phyloP scores from a whole-genome alignment of 2,113 vertebrate genomes.

The Petromus typicus region DNA sequence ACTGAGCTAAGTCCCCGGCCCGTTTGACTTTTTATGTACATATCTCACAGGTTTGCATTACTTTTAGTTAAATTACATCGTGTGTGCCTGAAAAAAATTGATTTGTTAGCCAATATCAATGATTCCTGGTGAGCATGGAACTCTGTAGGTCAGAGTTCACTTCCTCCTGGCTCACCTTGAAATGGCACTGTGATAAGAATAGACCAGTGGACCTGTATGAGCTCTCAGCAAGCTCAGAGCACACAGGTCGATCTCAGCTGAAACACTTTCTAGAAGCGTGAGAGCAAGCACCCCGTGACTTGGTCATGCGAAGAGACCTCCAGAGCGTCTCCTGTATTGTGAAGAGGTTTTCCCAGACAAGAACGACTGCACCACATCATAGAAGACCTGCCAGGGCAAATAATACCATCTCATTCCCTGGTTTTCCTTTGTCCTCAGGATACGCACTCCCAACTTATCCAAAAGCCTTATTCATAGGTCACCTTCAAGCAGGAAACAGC shows the following conservation, averaged over 20 bases:
- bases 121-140: not conserved
- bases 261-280: not conserved
- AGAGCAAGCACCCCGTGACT: not conserved
- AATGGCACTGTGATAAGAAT: not conserved
- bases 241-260: not conserved
- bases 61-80: constrained; percentile 31
- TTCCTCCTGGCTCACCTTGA: not conserved
- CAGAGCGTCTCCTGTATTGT: not conserved
- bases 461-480: not conserved
- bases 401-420: not conserved
- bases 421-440: not conserved
- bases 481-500: not conserved
- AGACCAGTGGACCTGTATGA: not conserved
- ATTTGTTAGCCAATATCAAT: not conserved
- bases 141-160: not conserved
- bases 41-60: constrained; percentile 35
- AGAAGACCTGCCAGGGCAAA: not conserved
- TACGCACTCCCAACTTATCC: not conserved
- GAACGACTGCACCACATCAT: not conserved
- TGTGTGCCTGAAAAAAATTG: not conserved
- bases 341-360: not conserved
- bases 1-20: too few relatives aligned
- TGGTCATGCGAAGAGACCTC: not conserved
- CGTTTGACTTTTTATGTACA: not conserved
- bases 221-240: not conserved